These are phyloP conservation scores for Hypercompe scribonia DNA, from an alignment of 2,888 invertebrate genomes.

Conservation along the genomic window DNA sequence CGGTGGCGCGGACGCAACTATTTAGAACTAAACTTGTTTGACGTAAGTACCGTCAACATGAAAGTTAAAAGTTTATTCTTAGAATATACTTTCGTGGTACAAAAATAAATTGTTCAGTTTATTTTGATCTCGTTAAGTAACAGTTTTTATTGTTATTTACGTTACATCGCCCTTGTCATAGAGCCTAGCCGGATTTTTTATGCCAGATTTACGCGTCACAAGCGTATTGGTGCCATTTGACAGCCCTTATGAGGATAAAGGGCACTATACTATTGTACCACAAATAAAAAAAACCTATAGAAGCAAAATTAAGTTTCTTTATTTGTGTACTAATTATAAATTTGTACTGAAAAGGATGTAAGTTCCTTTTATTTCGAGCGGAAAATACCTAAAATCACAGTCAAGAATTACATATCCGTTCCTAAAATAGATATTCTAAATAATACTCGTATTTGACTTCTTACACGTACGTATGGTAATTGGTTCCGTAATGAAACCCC, in stretches of 20 bases:
- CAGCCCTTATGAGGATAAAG: too few relatives aligned
- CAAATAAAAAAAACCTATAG: too few relatives aligned
- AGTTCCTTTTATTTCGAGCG: too few relatives aligned
- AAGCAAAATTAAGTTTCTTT: too few relatives aligned
- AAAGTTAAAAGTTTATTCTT: constrained; percentile 27
- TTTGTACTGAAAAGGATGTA: too few relatives aligned
- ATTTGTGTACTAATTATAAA: too few relatives aligned
- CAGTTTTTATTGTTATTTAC: not conserved
- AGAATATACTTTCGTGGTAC: constrained; percentile 15
- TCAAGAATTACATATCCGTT: not conserved
- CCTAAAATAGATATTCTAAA: not conserved
- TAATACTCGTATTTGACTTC: not conserved
- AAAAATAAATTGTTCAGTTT: constrained; percentile 4
- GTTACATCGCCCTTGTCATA: not conserved
- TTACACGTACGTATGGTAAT: not conserved
- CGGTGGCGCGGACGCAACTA: constrained; percentile 38
- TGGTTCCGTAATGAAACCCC: not conserved
- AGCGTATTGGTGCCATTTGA: too few relatives aligned
- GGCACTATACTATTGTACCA: too few relatives aligned
- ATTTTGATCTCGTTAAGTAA: not conserved
- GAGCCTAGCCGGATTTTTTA: too few relatives aligned
- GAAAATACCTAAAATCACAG: not conserved
- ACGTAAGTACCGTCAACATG: constrained; percentile 32
- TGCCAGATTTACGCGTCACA: too few relatives aligned
- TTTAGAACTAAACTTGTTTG: constrained; percentile 34